A percentile compares a stretch with the other conserved stretches of the same genome.
Conservation (phyloP, 1,140 invertebrate species). For the Drosophila willistoni region DNA sequence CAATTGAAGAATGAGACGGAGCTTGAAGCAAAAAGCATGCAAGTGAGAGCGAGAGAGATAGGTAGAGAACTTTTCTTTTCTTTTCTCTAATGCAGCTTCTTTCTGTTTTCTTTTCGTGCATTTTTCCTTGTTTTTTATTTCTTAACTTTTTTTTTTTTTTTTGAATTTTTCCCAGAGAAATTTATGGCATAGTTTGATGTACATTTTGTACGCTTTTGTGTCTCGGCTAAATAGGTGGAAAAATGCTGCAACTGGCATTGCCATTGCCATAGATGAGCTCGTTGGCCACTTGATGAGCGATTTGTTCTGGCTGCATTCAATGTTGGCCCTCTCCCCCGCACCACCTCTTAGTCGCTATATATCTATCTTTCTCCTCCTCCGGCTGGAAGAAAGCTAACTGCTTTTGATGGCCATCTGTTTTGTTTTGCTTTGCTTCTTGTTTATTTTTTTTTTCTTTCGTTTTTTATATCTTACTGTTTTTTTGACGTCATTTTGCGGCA, state of each 20-base stretch:
- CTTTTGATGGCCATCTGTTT: conserved; percentile 62
- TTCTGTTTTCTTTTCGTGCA: conserved; percentile 10
- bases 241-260: conserved; percentile 16
- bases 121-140: conserved; percentile 21
- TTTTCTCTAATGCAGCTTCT: conserved; percentile 35
- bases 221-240: conserved; percentile 38
- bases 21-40: background rate
- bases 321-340: conserved; percentile 9
- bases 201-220: conserved; percentile 31
- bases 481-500: conserved; percentile 78
- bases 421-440: conserved; percentile 34
- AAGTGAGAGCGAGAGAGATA: background rate
- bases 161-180: conserved; percentile 69
- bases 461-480: conserved; percentile 21
- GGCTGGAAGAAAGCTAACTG: conserved; percentile 48
- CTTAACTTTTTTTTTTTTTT: conserved; percentile 39
- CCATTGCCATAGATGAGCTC: background rate
- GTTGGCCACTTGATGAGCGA: conserved; percentile 27
- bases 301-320: conserved; percentile 48
- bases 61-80: conserved; percentile 61
- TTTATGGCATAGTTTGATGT: conserved; percentile 67
- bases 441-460: conserved; percentile 12
- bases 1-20: conserved; percentile 18
- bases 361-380: background rate
- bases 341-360: background rate